Conservation (phyloP, 2,797 vertebrate genomes). For the Scyliorhinus canicula region DNA sequence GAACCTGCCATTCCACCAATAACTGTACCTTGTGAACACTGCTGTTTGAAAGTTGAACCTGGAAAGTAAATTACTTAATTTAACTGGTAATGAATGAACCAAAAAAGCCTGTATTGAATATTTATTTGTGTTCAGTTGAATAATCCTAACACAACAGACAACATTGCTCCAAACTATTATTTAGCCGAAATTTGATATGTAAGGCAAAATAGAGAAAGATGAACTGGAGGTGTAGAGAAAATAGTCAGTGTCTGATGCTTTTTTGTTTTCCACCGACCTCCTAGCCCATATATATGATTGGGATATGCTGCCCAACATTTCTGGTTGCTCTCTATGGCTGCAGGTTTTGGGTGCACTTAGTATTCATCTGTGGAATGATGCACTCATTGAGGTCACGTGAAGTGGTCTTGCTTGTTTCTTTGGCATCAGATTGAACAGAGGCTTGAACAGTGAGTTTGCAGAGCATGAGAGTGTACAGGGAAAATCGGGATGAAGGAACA, state of each 20-base stretch:
- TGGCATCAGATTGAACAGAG: neutral
- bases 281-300: too few species aligned
- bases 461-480: neutral
- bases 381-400: neutral
- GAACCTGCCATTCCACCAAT: neutral
- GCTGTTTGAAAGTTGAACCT: neutral
- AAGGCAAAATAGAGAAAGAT: neutral
- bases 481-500: neutral
- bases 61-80: neutral
- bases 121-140: neutral
- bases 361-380: neutral
- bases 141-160: neutral
- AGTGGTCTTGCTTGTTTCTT: neutral
- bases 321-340: neutral
- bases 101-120: neutral
- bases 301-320: neutral
- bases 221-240: neutral
- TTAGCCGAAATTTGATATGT: neutral
- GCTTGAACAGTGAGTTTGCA: constrained; percentile 5
- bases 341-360: neutral
- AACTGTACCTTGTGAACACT: neutral
- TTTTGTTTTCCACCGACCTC: neutral
- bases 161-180: neutral
- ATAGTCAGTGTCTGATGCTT: neutral
- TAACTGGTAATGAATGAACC: neutral